phyloP scores from a whole-genome alignment of 2,888 invertebrate genomes.

The Biston stratarius region DNA sequence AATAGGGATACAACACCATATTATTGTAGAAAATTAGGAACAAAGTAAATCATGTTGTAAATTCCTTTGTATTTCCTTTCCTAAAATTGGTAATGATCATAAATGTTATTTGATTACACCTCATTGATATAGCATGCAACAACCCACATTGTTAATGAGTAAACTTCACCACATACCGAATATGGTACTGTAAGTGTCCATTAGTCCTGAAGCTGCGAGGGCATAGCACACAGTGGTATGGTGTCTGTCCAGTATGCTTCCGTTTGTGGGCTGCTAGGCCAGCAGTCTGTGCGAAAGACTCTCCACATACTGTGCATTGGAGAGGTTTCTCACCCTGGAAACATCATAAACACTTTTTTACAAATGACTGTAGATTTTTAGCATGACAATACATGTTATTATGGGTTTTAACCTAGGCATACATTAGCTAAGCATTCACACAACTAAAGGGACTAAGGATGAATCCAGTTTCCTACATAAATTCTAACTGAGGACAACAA shows the following conservation, averaged over 20 bases:
- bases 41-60: too few species aligned
- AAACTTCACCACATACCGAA: slow-evolving; percentile 57
- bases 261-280: slow-evolving; percentile 75
- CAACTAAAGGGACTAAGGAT: too few species aligned
- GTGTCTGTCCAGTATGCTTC: slow-evolving; percentile 78
- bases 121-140: neutral
- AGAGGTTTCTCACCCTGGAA: slow-evolving; percentile 81
- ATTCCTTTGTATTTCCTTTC: too few species aligned
- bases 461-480: too few species aligned
- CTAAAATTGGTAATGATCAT: too few species aligned
- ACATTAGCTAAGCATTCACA: too few species aligned
- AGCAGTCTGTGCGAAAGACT: slow-evolving; percentile 77
- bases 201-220: slow-evolving; percentile 75
- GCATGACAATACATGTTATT: neutral
- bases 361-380: neutral
- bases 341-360: neutral
- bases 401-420: too few species aligned
- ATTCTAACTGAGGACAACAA: too few species aligned
- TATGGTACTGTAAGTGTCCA: slow-evolving; percentile 81
- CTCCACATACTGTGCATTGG: slow-evolving; percentile 71
- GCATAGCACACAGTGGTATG: slow-evolving; percentile 76
- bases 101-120: neutral
- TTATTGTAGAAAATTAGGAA: too few species aligned
- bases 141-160: too few species aligned
- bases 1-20: too few species aligned